A percentile compares a stretch with the other conserved stretches of the same genome.
phyloP scores from a whole-genome alignment of 2,888 invertebrate genomes.

The Ichneumoninae sp. region DNA sequence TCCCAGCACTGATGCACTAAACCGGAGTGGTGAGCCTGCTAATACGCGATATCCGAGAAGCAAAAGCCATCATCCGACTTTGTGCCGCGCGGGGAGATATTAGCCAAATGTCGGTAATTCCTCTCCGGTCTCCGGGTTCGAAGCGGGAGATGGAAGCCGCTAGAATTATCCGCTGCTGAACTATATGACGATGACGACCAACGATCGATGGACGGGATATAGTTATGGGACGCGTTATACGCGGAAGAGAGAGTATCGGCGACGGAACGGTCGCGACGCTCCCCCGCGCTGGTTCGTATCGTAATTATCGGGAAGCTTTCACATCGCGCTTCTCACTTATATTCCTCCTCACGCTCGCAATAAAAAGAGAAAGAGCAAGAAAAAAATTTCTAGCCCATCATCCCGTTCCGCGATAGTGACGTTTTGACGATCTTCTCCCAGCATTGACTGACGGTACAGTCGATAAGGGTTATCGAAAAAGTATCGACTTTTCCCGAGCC shows the following conservation, averaged over 20 bases:
- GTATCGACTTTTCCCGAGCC: not conserved
- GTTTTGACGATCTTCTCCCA: constrained; percentile 26
- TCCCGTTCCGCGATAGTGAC: constrained; percentile 12
- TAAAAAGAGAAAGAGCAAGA: constrained; percentile 11
- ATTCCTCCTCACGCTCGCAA: not conserved
- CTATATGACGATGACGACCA: constrained; percentile 29
- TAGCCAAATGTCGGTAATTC: constrained; percentile 15
- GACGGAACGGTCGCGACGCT: constrained; percentile 15
- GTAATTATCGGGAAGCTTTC: constrained; percentile 48
- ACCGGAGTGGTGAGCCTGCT: constrained; percentile 15
- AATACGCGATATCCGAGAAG: constrained; percentile 21
- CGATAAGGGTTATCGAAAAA: not conserved
- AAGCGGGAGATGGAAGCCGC: constrained; percentile 18
- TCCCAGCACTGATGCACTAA: constrained; percentile 20
- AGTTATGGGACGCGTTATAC: not conserved
- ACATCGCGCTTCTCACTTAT: constrained; percentile 17
- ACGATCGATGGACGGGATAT: constrained; percentile 16
- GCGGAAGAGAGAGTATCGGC: not conserved
- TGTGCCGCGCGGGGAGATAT: not conserved
- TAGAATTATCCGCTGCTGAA: constrained; percentile 2
- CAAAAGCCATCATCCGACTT: constrained; percentile 25
- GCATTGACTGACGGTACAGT: not conserved
- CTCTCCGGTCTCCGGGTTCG: not conserved
- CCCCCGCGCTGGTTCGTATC: constrained; percentile 6
- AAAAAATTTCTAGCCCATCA: not conserved